Base-by-base conservation (phyloP, 2,888 invertebrate species). In the Eupsilia transversa region DNA sequence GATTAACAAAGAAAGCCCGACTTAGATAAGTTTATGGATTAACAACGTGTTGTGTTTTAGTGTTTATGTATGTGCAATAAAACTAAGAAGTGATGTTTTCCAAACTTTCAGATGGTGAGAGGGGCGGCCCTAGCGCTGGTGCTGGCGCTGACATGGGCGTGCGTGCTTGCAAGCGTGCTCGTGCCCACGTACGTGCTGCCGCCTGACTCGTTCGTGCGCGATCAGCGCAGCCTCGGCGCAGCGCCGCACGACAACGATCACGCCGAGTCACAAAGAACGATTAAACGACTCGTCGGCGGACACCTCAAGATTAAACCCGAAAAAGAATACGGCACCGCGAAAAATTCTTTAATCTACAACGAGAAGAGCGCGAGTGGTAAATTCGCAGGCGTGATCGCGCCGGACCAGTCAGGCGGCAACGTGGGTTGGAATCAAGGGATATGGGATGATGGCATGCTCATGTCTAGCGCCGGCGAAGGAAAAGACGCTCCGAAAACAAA, bases 401-500 rank as follows among this genome's bases (percentile, higher is more conserved):
- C 94, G 90, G 95, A 95, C 90, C 94, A 94, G 94, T 94, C 95
- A 92, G 95, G 96, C 93, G 93, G 95, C 91, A 95, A 93, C 90
- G 94, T 96, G 77, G 96, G 96, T 79, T 96, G 96, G 96, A 96
- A 96, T 87, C 96, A 96, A 87, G 96, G 96, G 84, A 93, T 97
- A 86, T 97, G 97, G 97, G 97, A 97, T 89, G 97, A 97, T 86
- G 97, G 97, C 80, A 97, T 98, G 91, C 94, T 97, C 88, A 96
- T 97, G 89, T 97, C 97, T 76, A 97, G 98, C 89, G 97, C 98
- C 71, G 98, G 98, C 38, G 97, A 97, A 80, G 98, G 98, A 10
- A 97, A 97, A 87, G 97, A 96, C 77, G 90, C 92, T 72, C 91
- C 92, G 27, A 95, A 95, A 87, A 95, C 96, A 35, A 93, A 94